A percentile compares a stretch with the other conserved stretches of the same genome.
Conservation (phyloP, 2,113 vertebrate species). For the Leuciscus idus region DNA sequence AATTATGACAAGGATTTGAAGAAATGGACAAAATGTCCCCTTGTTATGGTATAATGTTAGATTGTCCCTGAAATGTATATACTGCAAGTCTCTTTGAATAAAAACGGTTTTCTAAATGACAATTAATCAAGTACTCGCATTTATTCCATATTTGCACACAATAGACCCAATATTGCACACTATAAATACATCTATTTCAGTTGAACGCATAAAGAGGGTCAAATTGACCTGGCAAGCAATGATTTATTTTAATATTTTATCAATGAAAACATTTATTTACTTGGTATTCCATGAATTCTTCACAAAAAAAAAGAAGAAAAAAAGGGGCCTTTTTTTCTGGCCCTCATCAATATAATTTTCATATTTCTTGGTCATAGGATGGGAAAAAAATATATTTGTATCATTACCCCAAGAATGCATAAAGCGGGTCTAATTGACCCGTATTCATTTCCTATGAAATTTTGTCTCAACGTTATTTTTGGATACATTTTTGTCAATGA, state of each 20-base stretch:
- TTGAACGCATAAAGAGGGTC: no score
- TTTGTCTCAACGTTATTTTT: background rate
- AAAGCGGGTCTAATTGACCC: background rate
- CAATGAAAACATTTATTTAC: background rate
- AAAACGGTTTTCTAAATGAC: background rate
- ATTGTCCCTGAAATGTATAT: background rate
- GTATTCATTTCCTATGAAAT: background rate
- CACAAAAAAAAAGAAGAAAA: background rate
- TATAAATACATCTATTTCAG: no score
- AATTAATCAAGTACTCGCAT: background rate
- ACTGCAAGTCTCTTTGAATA: background rate
- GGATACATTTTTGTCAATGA: no score
- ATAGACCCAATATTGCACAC: no score
- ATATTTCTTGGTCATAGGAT: background rate
- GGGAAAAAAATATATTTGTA: background rate
- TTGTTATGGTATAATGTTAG: background rate
- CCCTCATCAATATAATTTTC: background rate
- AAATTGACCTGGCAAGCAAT: no score
- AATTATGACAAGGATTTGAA: background rate
- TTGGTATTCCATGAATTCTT: background rate
- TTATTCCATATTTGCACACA: background rate
- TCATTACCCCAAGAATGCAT: background rate
- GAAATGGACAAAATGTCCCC: background rate
- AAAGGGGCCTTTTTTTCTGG: background rate
- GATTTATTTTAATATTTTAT: background rate